Conservation (phyloP, 1,140 invertebrate genomes). For the Calliopsis andreniformis region DNA sequence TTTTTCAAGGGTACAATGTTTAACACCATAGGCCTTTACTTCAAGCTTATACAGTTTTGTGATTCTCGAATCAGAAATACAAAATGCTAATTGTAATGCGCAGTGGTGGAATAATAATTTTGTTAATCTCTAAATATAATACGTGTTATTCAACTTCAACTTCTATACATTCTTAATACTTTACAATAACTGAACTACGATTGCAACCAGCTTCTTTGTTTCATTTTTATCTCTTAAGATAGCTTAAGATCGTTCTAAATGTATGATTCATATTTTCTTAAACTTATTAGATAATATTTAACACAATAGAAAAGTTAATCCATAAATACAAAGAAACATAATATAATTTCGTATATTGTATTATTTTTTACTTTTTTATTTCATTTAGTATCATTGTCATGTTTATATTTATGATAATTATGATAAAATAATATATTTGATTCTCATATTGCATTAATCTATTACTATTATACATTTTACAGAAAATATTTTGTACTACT, state of each 20-base stretch:
- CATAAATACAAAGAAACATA: not conserved
- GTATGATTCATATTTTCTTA: not conserved
- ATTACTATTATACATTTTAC: not conserved
- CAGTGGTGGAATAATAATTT: slow-evolving; percentile 5
- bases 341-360: not conserved
- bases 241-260: not conserved
- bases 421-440: not conserved
- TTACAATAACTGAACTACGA: not conserved
- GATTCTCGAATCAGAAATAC: not conserved
- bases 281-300: not conserved
- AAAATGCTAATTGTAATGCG: slow-evolving; percentile 6
- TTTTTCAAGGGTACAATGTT: not conserved
- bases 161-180: slow-evolving; percentile 13
- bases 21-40: slow-evolving; percentile 1
- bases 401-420: not conserved
- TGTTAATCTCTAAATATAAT: slow-evolving; percentile 19
- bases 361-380: not conserved
- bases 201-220: slow-evolving; percentile 45
- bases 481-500: not conserved
- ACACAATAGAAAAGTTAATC: not conserved
- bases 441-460: not conserved
- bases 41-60: not conserved
- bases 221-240: slow-evolving; percentile 9
- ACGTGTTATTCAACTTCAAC: not conserved
- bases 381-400: not conserved